These are phyloP conservation scores for Iguana delicatissima DNA, from an alignment of 2,797 vertebrate species.

Conservation along the genomic window DNA sequence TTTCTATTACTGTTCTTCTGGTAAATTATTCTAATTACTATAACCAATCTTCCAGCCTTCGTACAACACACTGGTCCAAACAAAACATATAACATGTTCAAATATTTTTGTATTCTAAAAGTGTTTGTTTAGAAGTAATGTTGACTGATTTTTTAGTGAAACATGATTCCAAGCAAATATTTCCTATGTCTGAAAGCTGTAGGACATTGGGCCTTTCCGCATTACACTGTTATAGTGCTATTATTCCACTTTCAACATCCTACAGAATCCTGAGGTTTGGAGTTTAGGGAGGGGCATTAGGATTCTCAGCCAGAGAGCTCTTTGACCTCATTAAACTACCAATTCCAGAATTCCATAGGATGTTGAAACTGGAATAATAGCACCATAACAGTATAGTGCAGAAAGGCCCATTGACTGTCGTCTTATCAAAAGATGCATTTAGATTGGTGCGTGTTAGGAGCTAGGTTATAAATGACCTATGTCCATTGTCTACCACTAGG, in stretches of 20 bases:
- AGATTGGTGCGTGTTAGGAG: background rate
- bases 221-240: too few species aligned
- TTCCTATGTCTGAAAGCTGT: background rate
- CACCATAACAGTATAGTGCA: too few species aligned
- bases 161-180: conserved; percentile 4
- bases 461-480: background rate
- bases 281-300: too few species aligned
- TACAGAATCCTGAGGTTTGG: too few species aligned
- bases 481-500: background rate
- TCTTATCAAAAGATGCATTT: background rate
- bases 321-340: too few species aligned
- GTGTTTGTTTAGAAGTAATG: background rate
- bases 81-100: background rate
- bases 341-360: too few species aligned
- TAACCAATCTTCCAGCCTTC: background rate
- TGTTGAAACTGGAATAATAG: too few species aligned
- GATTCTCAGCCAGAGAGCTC: too few species aligned
- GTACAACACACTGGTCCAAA: background rate
- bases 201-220: too few species aligned
- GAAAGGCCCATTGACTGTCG: background rate
- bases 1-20: background rate
- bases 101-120: background rate
- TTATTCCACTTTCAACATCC: too few species aligned
- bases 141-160: background rate
- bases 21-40: background rate